A percentile compares a stretch with the other conserved stretches of the same genome.
phyloP scores from a whole-genome alignment of 2,113 vertebrate species.

The Etheostoma cragini region DNA sequence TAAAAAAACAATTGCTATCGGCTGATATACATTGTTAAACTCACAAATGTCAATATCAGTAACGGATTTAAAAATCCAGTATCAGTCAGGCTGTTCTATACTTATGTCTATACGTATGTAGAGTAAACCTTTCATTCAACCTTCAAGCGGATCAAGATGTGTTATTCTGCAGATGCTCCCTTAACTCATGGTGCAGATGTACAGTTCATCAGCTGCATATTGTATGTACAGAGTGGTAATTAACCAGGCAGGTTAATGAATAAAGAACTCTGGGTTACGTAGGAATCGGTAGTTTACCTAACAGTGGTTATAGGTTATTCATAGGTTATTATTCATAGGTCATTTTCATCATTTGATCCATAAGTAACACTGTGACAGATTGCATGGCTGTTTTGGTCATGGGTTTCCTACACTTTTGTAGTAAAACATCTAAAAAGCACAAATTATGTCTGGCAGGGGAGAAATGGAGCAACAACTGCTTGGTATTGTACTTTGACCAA shows the following conservation, averaged over 20 bases:
- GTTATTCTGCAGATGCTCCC: not conserved
- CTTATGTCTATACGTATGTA: not conserved
- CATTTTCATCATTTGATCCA: no score
- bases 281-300: no score
- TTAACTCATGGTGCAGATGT: not conserved
- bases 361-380: no score
- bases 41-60: not conserved
- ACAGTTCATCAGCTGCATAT: not conserved
- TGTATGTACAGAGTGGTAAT: slow-evolving; percentile 19
- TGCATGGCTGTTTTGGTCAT: no score
- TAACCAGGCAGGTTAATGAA: not conserved
- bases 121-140: not conserved
- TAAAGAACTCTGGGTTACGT: not conserved
- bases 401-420: no score
- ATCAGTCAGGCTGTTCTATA: not conserved
- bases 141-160: not conserved
- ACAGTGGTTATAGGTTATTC: no score
- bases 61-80: not conserved
- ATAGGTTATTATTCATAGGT: no score
- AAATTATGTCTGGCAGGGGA: no score
- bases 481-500: no score
- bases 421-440: no score
- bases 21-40: not conserved
- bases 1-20: no score
- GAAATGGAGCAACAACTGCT: no score